phyloP scores from a whole-genome alignment of 2,797 vertebrate species.

The Nannoperca australis region DNA sequence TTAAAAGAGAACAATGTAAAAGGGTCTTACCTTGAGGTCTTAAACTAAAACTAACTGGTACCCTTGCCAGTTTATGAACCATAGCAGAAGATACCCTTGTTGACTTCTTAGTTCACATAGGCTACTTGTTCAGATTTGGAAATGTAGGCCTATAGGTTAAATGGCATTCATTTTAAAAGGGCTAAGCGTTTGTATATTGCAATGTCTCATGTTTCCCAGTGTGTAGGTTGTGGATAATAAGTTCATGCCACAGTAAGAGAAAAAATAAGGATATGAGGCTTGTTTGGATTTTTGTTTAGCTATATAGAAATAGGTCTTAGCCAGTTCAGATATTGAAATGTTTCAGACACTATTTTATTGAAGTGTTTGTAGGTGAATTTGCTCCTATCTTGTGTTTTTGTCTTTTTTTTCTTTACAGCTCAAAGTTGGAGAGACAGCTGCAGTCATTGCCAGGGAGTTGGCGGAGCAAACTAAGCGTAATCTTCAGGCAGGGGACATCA shows the following conservation, averaged over 20 bases:
- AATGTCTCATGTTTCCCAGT: constrained; percentile 39
- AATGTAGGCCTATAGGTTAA: constrained; percentile 58
- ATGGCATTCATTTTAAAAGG: constrained; percentile 52
- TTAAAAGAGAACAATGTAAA: background rate
- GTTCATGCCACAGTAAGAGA: background rate
- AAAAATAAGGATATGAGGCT: background rate
- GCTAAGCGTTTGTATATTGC: constrained; percentile 32
- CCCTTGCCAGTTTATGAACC: background rate
- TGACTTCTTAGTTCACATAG: background rate
- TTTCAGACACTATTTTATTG: background rate
- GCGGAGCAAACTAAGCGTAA: constrained; percentile 94
- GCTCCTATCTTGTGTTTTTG: background rate
- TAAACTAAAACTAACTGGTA: too few species aligned
- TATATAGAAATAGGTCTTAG: background rate
- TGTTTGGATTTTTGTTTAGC: constrained; percentile 17
- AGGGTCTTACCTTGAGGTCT: background rate
- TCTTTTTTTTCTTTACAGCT: constrained; percentile 81
- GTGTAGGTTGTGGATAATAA: constrained; percentile 30
- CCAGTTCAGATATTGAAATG: background rate
- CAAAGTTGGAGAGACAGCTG: constrained; percentile 93
- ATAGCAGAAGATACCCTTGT: too few species aligned
- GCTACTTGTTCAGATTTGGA: background rate
- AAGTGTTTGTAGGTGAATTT: background rate
- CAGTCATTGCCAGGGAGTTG: constrained; percentile 95
- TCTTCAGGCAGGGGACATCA: constrained; percentile 94